Evolutionary conservation across 2,888 invertebrate species (phyloP).

Genomic region (Julus scanicus): DNA sequence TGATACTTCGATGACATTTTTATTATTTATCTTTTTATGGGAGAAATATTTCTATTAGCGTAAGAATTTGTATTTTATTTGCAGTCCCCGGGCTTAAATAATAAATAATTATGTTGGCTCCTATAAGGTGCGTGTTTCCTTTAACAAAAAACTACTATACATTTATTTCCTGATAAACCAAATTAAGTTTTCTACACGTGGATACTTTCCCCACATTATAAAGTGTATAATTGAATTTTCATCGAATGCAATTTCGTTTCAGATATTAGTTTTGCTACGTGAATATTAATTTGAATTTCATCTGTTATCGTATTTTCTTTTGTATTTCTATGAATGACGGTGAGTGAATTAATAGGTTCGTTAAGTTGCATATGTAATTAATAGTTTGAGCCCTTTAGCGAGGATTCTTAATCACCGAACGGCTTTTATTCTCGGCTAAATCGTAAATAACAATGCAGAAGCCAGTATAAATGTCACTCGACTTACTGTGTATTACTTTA

Average conservation of each 20-base stretch:
- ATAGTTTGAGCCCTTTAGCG: conserved; percentile 9
- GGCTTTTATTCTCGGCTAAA: neutral
- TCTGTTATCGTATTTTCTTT: conserved; percentile 2
- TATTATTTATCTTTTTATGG: no score
- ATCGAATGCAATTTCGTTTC: neutral
- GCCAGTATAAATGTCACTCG: neutral
- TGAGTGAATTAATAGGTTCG: conserved; percentile 15
- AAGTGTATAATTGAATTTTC: neutral
- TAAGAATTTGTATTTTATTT: no score
- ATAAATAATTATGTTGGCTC: no score
- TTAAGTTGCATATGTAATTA: conserved; percentile 36
- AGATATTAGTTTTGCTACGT: neutral
- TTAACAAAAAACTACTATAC: neutral
- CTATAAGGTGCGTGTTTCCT: no score
- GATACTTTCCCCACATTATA: neutral
- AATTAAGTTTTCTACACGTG: neutral
- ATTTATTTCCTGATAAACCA: neutral
- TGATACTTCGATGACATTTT: no score
- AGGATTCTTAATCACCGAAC: neutral
- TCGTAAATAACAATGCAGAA: neutral
- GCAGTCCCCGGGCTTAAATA: no score
- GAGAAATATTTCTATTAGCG: no score
- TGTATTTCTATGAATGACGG: neutral
- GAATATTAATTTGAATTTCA: neutral
- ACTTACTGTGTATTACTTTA: neutral